A percentile compares a stretch with the other conserved stretches of the same genome.
These are phyloP conservation scores for Ctenopoma kingsleyae DNA, from an alignment of 2,797 vertebrate species.

Conservation along the genomic window DNA sequence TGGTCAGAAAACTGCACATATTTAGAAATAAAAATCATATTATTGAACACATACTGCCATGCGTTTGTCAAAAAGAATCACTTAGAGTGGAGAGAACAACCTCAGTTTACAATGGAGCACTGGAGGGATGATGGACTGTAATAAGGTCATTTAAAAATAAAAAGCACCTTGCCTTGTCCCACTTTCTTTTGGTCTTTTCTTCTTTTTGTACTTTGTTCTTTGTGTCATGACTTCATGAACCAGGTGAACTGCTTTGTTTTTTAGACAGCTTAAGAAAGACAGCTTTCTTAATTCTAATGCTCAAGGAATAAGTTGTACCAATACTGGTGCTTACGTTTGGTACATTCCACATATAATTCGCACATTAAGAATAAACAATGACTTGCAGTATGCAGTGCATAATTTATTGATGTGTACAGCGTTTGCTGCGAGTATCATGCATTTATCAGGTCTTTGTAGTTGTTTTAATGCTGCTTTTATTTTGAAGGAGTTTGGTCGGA, in stretches of 20 bases:
- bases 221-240: background rate
- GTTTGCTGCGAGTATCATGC: background rate
- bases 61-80: background rate
- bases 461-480: slow-evolving; percentile 32
- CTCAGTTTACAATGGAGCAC: background rate
- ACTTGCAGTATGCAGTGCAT: too few species aligned
- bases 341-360: too few species aligned
- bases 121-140: background rate
- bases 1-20: background rate
- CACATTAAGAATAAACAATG: background rate
- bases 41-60: background rate
- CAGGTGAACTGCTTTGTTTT: background rate
- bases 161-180: background rate
- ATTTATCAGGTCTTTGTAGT: too few species aligned
- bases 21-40: background rate
- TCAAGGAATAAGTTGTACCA: accelerated
- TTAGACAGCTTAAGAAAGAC: background rate
- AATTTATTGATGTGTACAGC: background rate
- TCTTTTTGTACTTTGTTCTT: background rate
- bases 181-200: background rate
- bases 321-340: background rate
- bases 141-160: background rate
- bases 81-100: background rate
- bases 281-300: background rate
- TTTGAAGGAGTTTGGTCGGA: slow-evolving; percentile 21